Base-by-base conservation (phyloP, 2,888 invertebrate genomes). In the Heliconius cydno region DNA sequence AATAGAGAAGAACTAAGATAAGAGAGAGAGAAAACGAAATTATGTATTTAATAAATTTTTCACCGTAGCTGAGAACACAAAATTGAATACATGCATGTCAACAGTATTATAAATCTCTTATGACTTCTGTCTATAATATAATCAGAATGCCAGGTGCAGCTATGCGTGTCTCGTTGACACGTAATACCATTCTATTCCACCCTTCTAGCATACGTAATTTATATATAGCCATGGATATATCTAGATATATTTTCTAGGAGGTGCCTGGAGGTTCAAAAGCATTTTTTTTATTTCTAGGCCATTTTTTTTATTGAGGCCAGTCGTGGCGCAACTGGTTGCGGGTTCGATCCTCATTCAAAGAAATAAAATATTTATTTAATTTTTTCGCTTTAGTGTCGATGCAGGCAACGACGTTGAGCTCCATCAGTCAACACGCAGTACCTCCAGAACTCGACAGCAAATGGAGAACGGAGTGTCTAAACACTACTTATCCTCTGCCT, bases 131-230 rank as follows among this genome's bases (percentile, higher is more conserved):
- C 12, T 38, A 25, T 41, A n/a, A 68, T 68, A 68, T 68, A 68
- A 68, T 68, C 15, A 25, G 38, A 68, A 68, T 41, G 25, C 41
- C 68, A 68, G 68, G 38, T 68, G 68, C 68, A 38, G 38, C 68
- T 41, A 41, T 25, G 41, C 25, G 25, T 68, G 68, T 41, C 68
- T 22, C n/a, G 12, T 68, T 68, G 68, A 68, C 68, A 41, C 68
- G 25, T 41, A 68, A 68, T 68, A n/a, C 38, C 41, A 41, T 68
- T 68, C 68, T 13, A n/a, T 41, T 41, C n/a, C 13, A 41, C 38
- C 68, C n/a, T 38, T 68, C 38, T 68, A n/a, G 68, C 38, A 68
- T 68, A 68, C n/a, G n/a, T 68, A 68, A 68, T 68, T 38, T 22
- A n/a, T n/a, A 38, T 68, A 65, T 68, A 6, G 60, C 3, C 3